These are phyloP conservation scores for Clepsis dumicolana DNA, from an alignment of 2,888 invertebrate genomes.

Conservation along the genomic window DNA sequence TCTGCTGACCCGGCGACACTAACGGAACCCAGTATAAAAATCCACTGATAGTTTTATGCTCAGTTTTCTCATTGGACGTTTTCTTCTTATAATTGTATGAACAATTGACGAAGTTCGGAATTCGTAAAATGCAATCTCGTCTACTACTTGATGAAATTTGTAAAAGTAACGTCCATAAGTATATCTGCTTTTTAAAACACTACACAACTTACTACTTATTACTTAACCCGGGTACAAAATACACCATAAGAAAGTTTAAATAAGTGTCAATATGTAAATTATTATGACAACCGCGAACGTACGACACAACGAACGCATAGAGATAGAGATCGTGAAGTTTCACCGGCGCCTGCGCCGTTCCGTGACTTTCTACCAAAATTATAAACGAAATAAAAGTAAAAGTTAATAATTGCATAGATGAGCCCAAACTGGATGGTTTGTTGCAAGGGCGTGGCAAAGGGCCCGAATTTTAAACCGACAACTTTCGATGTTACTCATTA, in stretches of 20 bases:
- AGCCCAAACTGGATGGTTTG: conserved; percentile 51
- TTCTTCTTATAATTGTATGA: too few species aligned
- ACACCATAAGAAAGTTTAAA: conserved; percentile 44
- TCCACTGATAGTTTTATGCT: too few species aligned
- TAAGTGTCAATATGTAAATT: conserved; percentile 49
- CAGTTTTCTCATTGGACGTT: too few species aligned
- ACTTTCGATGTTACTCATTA: conserved; percentile 29
- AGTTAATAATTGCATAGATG: conserved; percentile 69
- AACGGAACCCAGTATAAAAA: too few species aligned
- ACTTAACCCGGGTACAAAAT: conserved; percentile 43
- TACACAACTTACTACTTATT: background rate
- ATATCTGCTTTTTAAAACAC: too few species aligned
- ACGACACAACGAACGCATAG: conserved; percentile 50
- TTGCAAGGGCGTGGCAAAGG: conserved; percentile 44
- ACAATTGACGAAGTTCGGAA: too few species aligned
- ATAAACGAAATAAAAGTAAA: conserved; percentile 68
- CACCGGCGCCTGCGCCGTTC: conserved; percentile 55
- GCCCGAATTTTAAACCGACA: conserved; percentile 42
- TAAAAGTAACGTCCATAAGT: too few species aligned
- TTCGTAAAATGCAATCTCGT: too few species aligned
- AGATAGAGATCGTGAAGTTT: conserved; percentile 60
- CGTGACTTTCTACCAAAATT: conserved; percentile 63
- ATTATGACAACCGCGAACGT: conserved; percentile 55
- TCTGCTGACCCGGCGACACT: too few species aligned
- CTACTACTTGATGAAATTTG: too few species aligned